Base-by-base conservation (phyloP, 2,797 vertebrate species). In the Falco biarmicus region DNA sequence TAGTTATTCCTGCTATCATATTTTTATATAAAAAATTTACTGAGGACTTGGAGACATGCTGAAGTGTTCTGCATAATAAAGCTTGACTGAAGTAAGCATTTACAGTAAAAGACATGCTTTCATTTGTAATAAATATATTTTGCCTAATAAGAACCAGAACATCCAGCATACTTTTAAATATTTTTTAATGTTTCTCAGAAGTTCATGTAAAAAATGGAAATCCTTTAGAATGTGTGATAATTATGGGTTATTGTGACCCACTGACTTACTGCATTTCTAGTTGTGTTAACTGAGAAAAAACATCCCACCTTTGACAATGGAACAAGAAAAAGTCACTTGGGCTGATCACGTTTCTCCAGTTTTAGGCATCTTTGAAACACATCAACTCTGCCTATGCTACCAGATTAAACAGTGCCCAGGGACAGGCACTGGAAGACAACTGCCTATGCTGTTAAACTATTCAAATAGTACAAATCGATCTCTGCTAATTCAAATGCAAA, bases 161-260 rank as follows among this genome's bases (percentile, higher is more conserved):
- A 81, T 54, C 13, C n/a, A 60, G 6, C 17, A 32, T 45, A 60
- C 8, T 51, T 70, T 48, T 47, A 15, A 51, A 12, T 47, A 16
- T 26, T 66, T 63, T 73, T 82, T 61, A 11, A 45, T 37, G 24
- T 78, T 56, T 59, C 31, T 88, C 17, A 32, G 7, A 73, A 75
- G 17, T 53, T 74, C 31, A 26, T n/a, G 19, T 78, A 12, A 81
- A 75, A 95, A 84, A 56, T 43, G 14, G 5, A 84, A 75, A 13
- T 63, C 21, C 37, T 53, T 91, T 57, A 39, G 41, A 66, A 60
- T 9, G 39, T 24, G 16, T 48, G 47, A 11, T 85, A 41, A 61
- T 5, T 37, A 50, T 26, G 15, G 48, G 11, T 37, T 8, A 53
- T 59, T 59, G 9, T 0, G 0, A 5, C 59, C 29, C 20, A 37